These are phyloP conservation scores for Drosophila ezoana DNA, from an alignment of 2,888 invertebrate genomes.

Conservation along the genomic window DNA sequence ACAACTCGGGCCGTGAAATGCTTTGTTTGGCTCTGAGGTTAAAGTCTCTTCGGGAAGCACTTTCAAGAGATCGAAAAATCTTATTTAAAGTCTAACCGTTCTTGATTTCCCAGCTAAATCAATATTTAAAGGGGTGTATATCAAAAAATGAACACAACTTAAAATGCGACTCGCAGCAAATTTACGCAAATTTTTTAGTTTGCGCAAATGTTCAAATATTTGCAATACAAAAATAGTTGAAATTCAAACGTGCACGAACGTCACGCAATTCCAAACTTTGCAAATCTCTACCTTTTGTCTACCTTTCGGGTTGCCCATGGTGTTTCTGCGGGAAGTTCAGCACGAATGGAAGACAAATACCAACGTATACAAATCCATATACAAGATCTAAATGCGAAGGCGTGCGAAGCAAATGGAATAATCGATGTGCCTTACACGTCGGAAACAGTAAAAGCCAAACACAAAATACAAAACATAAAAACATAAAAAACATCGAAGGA, in stretches of 20 bases:
- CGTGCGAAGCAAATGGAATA: constrained; percentile 35
- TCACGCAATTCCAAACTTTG: constrained; percentile 20
- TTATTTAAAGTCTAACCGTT: background rate
- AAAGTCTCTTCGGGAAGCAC: constrained; percentile 23
- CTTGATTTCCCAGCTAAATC: background rate
- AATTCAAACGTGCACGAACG: constrained; percentile 40
- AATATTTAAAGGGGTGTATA: background rate
- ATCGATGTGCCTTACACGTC: constrained; percentile 34
- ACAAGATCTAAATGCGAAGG: constrained; percentile 34
- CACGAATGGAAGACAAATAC: constrained; percentile 2
- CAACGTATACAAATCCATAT: background rate
- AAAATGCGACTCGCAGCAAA: constrained; percentile 16
- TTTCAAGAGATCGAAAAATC: background rate
- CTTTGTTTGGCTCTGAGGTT: constrained; percentile 48
- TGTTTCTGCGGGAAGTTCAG: constrained; percentile 13
- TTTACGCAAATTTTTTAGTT: constrained; percentile 31
- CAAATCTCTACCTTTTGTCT: background rate
- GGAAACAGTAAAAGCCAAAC: constrained; percentile 24
- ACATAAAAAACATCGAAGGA: constrained; percentile 4
- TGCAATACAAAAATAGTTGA: constrained; percentile 29
- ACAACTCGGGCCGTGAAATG: constrained; percentile 14
- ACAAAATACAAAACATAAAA: constrained; percentile 20
- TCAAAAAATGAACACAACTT: constrained; percentile 26
- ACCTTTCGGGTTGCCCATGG: background rate
- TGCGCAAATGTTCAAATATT: constrained; percentile 44